Evolutionary conservation across 2,888 invertebrate genomes (phyloP).

Genomic region (Rhogogaster chlorosoma): DNA sequence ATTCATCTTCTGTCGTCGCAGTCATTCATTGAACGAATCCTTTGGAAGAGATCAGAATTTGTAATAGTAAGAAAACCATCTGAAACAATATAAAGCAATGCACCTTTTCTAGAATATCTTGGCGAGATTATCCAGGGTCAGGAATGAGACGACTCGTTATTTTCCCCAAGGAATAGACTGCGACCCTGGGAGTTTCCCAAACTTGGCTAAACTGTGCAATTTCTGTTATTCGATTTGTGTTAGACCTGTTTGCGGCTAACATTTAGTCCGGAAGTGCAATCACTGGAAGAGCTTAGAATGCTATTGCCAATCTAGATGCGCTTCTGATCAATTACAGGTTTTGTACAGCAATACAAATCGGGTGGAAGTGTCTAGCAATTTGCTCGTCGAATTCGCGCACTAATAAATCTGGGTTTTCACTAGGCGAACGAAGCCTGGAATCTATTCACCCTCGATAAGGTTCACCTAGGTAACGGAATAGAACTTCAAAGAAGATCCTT

Average conservation of each 20-base stretch:
- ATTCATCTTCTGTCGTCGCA: not conserved
- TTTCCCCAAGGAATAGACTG: not conserved
- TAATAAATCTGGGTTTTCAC: no score
- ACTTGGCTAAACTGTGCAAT: not conserved
- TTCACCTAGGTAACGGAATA: no score
- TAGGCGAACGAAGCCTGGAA: no score
- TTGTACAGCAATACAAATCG: not conserved
- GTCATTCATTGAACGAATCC: not conserved
- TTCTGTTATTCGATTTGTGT: not conserved
- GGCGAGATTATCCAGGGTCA: not conserved
- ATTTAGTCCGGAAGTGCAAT: not conserved
- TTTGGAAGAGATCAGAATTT: not conserved
- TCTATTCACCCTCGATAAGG: no score
- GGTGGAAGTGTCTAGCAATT: not conserved
- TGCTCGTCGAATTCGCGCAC: not conserved
- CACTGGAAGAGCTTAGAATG: not conserved
- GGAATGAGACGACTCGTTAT: not conserved
- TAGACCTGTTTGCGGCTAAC: not conserved
- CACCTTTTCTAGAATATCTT: not conserved
- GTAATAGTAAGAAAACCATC: not conserved
- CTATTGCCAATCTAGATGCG: not conserved
- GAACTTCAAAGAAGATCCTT: no score
- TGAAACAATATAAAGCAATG: not conserved
- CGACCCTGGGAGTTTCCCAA: slow-evolving; percentile 1
- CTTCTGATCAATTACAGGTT: not conserved